Percentiles rank a stretch among this genome's conserved stretches.
These are phyloP conservation scores for Trachymyrmex cornetzi DNA, from an alignment of 1,140 invertebrate genomes.

Conservation along the genomic window DNA sequence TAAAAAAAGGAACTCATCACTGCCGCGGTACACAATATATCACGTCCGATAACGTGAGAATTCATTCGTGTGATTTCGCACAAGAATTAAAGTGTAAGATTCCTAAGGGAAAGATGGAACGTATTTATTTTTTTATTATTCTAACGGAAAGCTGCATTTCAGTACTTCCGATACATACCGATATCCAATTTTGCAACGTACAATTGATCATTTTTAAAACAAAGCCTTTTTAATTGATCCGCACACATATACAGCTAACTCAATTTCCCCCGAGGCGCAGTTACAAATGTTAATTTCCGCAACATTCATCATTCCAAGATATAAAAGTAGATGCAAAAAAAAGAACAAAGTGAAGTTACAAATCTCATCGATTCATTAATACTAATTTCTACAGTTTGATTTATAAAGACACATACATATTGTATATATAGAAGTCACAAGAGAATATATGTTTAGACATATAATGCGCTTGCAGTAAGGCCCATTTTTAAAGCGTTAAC, in stretches of 20 bases:
- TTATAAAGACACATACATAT: not conserved
- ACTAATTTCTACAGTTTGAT: constrained; percentile 19
- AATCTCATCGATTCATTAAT: constrained; percentile 4
- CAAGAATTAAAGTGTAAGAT: not conserved
- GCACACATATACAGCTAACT: not conserved
- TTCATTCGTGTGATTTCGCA: not conserved
- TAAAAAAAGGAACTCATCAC: not conserved
- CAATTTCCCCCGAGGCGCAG: not conserved
- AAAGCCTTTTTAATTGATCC: not conserved
- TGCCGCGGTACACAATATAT: not conserved
- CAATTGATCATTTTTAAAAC: constrained; percentile 16
- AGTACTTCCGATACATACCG: not conserved
- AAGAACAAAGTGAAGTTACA: not conserved
- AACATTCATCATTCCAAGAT: not conserved
- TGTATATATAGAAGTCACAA: constrained; percentile 7
- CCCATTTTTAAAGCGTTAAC: constrained; percentile 63
- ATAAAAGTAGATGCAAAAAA: not conserved
- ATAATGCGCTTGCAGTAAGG: constrained; percentile 5
- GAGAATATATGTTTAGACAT: not conserved
- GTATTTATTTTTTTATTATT: not conserved
- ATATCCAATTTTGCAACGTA: not conserved
- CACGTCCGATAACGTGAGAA: not conserved
- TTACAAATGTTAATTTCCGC: constrained; percentile 4
- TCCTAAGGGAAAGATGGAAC: not conserved
- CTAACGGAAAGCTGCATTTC: constrained; percentile 24